Conservation (phyloP, 2,888 invertebrate species). For the Neocrepidodera transversa region DNA sequence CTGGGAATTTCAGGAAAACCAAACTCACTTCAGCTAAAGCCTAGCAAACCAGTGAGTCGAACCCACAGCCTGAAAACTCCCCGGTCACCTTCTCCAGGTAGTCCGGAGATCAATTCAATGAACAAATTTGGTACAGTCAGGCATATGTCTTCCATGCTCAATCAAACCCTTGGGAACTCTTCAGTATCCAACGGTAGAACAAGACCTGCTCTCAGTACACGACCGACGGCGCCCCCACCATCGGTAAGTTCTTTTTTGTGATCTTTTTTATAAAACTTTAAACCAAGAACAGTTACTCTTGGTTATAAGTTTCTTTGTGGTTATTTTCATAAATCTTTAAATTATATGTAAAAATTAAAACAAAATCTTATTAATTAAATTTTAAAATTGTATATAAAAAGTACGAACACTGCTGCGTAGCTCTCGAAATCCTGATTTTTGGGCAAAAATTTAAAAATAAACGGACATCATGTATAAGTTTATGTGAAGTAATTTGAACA, state of each 20-base stretch:
- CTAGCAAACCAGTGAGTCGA: constrained; percentile 65
- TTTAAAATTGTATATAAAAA: too few relatives aligned
- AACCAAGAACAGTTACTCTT: too few relatives aligned
- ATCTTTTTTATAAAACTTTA: too few relatives aligned
- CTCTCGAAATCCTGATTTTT: too few relatives aligned
- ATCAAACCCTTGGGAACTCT: constrained; percentile 60
- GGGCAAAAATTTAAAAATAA: too few relatives aligned
- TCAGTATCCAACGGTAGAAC: constrained; percentile 50
- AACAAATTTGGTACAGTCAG: constrained; percentile 58
- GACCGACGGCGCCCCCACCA: constrained; percentile 58
- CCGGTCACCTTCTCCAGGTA: constrained; percentile 69
- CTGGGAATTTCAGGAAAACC: constrained; percentile 65
- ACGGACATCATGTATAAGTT: too few relatives aligned
- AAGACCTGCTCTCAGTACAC: constrained; percentile 50
- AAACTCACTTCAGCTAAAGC: constrained; percentile 70
- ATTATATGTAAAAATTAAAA: too few relatives aligned
- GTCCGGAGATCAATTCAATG: constrained; percentile 51
- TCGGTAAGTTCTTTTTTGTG: constrained; percentile 43
- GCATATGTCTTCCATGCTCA: constrained; percentile 61
- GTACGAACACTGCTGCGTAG: too few relatives aligned
- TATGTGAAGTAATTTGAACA: too few relatives aligned
- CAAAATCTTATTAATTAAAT: too few relatives aligned
- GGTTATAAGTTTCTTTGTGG: too few relatives aligned
- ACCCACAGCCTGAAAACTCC: constrained; percentile 88
- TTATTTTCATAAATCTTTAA: too few relatives aligned